phyloP scores from a whole-genome alignment of 2,888 invertebrate species.

The Parnassius glacialis region DNA sequence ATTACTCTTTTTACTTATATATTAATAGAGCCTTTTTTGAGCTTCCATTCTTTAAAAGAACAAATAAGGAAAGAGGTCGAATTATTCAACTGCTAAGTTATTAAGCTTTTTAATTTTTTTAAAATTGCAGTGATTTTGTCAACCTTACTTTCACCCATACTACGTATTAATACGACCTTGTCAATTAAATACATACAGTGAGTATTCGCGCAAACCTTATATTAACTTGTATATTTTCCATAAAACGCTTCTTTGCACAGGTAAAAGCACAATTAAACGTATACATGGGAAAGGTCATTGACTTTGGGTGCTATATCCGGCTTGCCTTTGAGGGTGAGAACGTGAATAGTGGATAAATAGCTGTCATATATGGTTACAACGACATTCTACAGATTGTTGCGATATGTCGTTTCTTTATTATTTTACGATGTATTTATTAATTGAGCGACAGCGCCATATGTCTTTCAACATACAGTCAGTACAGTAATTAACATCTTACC shows the following conservation, averaged over 20 bases:
- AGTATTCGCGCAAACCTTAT: conserved; percentile 1
- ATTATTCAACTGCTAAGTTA: no score
- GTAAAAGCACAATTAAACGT: conserved; percentile 7
- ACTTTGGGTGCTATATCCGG: conserved; percentile 15
- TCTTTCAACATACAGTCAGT: neutral
- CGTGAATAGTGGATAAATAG: conserved; percentile 6
- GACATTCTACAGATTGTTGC: conserved; percentile 20
- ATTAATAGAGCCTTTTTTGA: no score
- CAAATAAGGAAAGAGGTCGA: no score
- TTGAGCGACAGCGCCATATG: conserved; percentile 1
- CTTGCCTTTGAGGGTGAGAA: conserved; percentile 11
- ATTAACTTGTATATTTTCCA: conserved; percentile 18
- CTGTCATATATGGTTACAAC: conserved; percentile 17
- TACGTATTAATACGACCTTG: conserved; percentile 2
- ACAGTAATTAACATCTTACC: no score
- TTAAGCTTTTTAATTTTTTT: no score
- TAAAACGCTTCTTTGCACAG: conserved; percentile 10
- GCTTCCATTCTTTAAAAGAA: no score
- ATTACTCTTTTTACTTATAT: no score
- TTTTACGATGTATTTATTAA: conserved; percentile 19
- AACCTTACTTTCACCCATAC: conserved; percentile 10
- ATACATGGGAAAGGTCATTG: conserved; percentile 15
- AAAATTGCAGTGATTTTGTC: conserved; percentile 6
- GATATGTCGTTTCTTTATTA: conserved; percentile 20
- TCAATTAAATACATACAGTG: conserved; percentile 2